These are phyloP conservation scores for Lasioglossum albipes DNA, from an alignment of 1,140 invertebrate genomes.

Conservation along the genomic window DNA sequence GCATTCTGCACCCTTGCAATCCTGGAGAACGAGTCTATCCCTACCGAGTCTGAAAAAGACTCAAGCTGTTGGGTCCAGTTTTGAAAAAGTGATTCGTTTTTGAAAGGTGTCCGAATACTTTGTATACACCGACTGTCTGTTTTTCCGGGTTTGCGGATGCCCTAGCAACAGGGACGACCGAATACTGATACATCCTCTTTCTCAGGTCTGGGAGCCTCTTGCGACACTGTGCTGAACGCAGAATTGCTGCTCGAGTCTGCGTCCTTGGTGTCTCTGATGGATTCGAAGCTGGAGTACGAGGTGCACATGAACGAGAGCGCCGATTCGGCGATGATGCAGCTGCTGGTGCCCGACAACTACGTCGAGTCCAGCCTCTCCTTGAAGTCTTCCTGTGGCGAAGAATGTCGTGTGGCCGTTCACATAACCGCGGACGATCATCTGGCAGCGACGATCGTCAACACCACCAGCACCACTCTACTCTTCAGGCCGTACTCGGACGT, in stretches of 20 bases:
- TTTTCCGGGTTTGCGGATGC: too few species aligned
- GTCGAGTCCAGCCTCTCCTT: constrained; percentile 54
- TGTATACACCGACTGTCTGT: too few species aligned
- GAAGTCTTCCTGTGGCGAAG: constrained; percentile 68
- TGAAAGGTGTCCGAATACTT: too few species aligned
- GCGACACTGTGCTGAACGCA: constrained; percentile 81
- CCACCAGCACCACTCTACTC: constrained; percentile 60
- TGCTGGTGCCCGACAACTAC: constrained; percentile 64
- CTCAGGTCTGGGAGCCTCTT: constrained; percentile 79
- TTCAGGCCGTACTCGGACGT: constrained; percentile 81
- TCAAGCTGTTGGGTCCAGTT: too few species aligned
- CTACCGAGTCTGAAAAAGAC: too few species aligned
- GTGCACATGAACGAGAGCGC: constrained; percentile 61
- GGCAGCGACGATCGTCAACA: constrained; percentile 55
- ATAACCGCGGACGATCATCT: constrained; percentile 66
- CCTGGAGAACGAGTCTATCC: too few species aligned
- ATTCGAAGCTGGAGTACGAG: constrained; percentile 55
- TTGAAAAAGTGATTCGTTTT: too few species aligned
- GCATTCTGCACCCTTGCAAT: too few species aligned
- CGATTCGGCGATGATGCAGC: constrained; percentile 68
- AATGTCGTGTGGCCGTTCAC: constrained; percentile 68
- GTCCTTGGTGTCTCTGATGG: constrained; percentile 68
- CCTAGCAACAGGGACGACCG: not conserved
- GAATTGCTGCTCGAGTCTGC: constrained; percentile 80
- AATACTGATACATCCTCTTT: not conserved